These are phyloP conservation scores for Spodoptera litura DNA, from an alignment of 1,140 invertebrate genomes.

Conservation along the genomic window DNA sequence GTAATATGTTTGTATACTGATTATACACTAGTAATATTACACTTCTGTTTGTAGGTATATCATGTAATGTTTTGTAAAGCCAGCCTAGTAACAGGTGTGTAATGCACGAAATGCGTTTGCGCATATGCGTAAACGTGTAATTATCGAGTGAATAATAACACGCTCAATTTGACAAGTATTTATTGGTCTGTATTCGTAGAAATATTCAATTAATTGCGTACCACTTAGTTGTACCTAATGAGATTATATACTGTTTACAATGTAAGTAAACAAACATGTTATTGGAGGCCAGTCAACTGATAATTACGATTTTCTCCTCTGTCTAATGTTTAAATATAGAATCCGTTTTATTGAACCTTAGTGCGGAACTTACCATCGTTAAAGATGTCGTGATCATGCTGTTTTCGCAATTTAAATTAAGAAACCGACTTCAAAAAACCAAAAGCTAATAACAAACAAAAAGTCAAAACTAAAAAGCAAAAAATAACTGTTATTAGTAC, in stretches of 20 bases:
- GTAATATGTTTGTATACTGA: too few species aligned
- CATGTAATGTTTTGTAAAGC: neutral
- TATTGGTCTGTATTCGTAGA: constrained; percentile 23
- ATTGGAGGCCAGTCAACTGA: too few species aligned
- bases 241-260: neutral
- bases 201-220: constrained; percentile 23
- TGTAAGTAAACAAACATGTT: neutral
- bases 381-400: too few species aligned
- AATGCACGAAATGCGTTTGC: constrained; percentile 40
- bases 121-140: constrained; percentile 47
- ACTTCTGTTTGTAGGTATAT: neutral
- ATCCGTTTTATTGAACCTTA: too few species aligned
- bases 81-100: constrained; percentile 8
- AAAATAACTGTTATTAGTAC: too few species aligned
- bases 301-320: too few species aligned
- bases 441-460: too few species aligned
- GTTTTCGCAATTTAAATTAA: too few species aligned
- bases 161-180: constrained; percentile 52
- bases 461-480: too few species aligned
- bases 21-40: neutral
- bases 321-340: too few species aligned
- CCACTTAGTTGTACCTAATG: neutral
- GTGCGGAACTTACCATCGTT: too few species aligned
- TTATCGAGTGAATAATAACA: constrained; percentile 48
- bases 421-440: too few species aligned